Base-by-base conservation (phyloP, 2,888 invertebrate species). In the Lepidocyrtinus sp. region DNA sequence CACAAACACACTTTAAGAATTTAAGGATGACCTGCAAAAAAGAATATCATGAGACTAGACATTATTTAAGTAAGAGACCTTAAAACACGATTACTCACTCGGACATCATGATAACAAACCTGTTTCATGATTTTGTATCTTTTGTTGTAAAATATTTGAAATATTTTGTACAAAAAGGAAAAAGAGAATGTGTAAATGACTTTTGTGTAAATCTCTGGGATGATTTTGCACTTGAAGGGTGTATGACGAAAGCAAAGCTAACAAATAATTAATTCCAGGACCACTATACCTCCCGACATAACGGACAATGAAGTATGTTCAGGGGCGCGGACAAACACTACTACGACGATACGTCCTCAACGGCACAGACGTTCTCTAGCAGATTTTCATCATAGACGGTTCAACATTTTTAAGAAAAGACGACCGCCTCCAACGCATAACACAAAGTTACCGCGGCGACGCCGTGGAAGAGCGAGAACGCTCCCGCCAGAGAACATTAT, bases 211-310 rank as follows among this genome's bases (percentile, higher is more conserved):
- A n/a, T n/a, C n/a, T n/a, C n/a, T n/a, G n/a, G n/a, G n/a, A n/a
- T n/a, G n/a, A n/a, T n/a, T n/a, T n/a, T n/a, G n/a, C n/a, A n/a
- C n/a, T n/a, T n/a, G n/a, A n/a, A n/a, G n/a, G n/a, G n/a, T n/a
- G n/a, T n/a, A n/a, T n/a, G 17, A 50, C 2, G 12, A 36, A 12
- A 36, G 17, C 50, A 12, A 50, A 50, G 5, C 17, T 50, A 50
- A 50, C 50, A 50, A 50, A 50, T 50, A 50, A 50, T 50, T 50
- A 50, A 50, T 50, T 50, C 17, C 17, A 50, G 50, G n/a, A 50
- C 50, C 12, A 50, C 50, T n/a, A 50, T 50, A 50, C 50, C 50
- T n/a, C 50, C 50, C 50, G 50, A 50, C 50, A 50, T 50, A 36
- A 5, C 2, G 50, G 50, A 50, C 50, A 50, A 50, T 15, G 17